Percentiles rank a stretch among this genome's conserved stretches.
phyloP scores from a whole-genome alignment of 2,797 vertebrate genomes.

The Chrysocyon brachyurus region DNA sequence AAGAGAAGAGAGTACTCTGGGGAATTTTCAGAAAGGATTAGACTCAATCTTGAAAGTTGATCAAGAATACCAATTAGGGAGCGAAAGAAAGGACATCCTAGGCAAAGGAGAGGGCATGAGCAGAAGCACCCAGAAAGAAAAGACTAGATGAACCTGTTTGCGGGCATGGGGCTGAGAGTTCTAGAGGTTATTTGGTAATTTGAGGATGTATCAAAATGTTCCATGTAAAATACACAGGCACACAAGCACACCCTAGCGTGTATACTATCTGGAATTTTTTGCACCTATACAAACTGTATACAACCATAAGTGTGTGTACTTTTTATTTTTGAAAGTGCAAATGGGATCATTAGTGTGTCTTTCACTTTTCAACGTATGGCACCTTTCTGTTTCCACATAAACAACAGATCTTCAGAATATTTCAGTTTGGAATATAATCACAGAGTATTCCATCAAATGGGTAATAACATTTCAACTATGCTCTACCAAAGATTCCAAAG shows the following conservation, averaged over 20 bases:
- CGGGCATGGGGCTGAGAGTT: not conserved
- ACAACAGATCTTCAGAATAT: not conserved
- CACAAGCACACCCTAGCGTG: not conserved
- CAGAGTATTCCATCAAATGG: not conserved
- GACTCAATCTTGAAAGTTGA: conserved; percentile 30
- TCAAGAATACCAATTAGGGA: conserved; percentile 5
- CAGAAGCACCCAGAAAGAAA: not conserved
- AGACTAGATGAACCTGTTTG: not conserved
- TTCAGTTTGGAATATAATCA: conserved; percentile 1
- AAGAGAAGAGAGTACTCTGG: not conserved
- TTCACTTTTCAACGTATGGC: not conserved
- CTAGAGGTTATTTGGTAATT: not conserved
- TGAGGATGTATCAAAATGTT: conserved; percentile 37
- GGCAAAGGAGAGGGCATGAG: not conserved
- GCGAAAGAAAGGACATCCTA: not conserved
- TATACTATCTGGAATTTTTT: not conserved
- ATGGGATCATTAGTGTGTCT: not conserved
- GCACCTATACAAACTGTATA: not conserved
- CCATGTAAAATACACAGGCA: not conserved
- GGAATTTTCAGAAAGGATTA: conserved; percentile 32
- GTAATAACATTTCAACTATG: conserved; percentile 48
- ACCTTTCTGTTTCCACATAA: conserved; percentile 12
- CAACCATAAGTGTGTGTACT: not conserved
- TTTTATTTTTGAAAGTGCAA: not conserved
- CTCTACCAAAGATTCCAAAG: not conserved